A percentile compares a stretch with the other conserved stretches of the same genome.
phyloP scores from a whole-genome alignment of 2,113 vertebrate species.

The Mastomys coucha region DNA sequence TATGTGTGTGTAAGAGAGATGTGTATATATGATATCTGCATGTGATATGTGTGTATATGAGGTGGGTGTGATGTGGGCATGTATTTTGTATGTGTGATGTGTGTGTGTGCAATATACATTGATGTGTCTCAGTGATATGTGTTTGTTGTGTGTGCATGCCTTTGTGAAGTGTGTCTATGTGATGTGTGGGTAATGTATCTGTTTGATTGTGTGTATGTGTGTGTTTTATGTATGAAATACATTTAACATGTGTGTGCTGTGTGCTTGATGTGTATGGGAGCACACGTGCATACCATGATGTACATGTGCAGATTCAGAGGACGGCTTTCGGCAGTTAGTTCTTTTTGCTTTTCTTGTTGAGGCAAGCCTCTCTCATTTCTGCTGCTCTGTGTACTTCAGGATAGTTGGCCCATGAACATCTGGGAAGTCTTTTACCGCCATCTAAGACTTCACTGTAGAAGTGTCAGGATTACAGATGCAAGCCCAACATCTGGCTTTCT shows the following conservation, averaged over 20 bases:
- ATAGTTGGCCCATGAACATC: neutral
- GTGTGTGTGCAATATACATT: neutral
- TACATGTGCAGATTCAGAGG: neutral
- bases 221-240: neutral
- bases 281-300: neutral
- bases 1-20: neutral
- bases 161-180: neutral
- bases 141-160: neutral
- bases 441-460: neutral
- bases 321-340: neutral
- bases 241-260: no score
- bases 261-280: neutral
- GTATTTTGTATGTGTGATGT: neutral
- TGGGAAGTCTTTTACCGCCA: no score
- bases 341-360: neutral
- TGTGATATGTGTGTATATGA: neutral
- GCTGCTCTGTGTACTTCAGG: neutral
- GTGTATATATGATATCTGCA: neutral
- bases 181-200: neutral
- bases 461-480: neutral
- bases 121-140: no score
- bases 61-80: neutral
- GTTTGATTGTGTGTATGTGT: neutral
- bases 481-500: neutral
- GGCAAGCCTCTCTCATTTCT: neutral